Conservation (phyloP, 2,113 vertebrate genomes). For the Pollachius pollachius region DNA sequence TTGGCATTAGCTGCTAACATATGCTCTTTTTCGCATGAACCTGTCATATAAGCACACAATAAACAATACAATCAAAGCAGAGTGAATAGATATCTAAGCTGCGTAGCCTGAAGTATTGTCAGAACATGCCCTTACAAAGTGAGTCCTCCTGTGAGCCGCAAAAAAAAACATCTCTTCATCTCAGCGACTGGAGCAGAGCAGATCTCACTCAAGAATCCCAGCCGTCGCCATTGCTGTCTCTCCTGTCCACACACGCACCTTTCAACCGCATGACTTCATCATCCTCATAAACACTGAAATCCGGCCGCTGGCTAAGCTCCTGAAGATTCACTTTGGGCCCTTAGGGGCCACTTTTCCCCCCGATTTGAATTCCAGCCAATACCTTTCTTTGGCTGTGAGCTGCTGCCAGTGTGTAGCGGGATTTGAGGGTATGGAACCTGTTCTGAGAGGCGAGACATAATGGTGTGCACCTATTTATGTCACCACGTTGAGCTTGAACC, state of each 20-base stretch:
- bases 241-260: neutral
- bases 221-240: neutral
- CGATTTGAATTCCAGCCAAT: neutral
- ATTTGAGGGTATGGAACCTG: too few relatives aligned
- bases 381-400: neutral
- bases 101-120: neutral
- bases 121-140: neutral
- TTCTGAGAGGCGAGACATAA: too few relatives aligned
- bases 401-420: neutral
- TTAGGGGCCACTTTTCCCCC: neutral
- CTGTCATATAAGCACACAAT: neutral
- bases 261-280: too few relatives aligned
- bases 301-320: neutral
- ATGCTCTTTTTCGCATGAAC: neutral
- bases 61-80: neutral
- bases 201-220: neutral
- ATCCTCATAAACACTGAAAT: neutral
- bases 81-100: neutral
- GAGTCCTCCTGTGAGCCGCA: neutral
- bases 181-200: neutral
- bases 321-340: neutral
- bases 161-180: neutral
- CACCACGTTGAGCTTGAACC: neutral
- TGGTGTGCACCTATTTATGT: too few relatives aligned
- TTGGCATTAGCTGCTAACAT: too few relatives aligned